Conservation (phyloP, 1,140 invertebrate species). For the Coptotermes formosanus region DNA sequence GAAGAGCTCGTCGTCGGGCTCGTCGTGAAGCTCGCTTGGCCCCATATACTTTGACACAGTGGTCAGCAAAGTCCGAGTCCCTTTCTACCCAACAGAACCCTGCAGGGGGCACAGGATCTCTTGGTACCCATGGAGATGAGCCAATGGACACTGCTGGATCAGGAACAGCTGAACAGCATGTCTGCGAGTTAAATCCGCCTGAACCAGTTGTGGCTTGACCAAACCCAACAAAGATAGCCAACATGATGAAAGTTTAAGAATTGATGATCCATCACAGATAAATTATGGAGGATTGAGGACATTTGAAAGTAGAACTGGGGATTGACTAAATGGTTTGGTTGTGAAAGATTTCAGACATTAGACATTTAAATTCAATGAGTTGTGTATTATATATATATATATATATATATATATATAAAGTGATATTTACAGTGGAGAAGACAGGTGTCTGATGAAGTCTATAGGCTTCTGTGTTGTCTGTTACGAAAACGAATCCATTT, state of each 20-base stretch:
- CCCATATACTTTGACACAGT: conserved; percentile 61
- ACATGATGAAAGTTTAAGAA: background rate
- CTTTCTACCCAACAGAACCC: conserved; percentile 38
- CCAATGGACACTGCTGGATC: conserved; percentile 24
- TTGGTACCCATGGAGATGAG: conserved; percentile 21
- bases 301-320: background rate
- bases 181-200: conserved; percentile 32
- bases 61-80: conserved; percentile 44
- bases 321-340: background rate
- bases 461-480: background rate
- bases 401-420: background rate
- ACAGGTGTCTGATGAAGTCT: background rate
- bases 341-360: background rate
- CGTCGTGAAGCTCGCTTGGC: conserved; percentile 68
- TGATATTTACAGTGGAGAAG: background rate
- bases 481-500: background rate
- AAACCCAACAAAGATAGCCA: conserved; percentile 4
- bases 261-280: too few relatives aligned
- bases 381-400: too few relatives aligned
- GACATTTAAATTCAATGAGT: background rate
- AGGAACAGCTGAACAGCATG: conserved; percentile 6
- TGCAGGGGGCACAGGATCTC: background rate
- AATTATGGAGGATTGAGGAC: too few relatives aligned
- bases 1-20: conserved; percentile 74
- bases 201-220: conserved; percentile 34